phyloP scores from a whole-genome alignment of 2,888 invertebrate genomes.

The Aricia artaxerxes region DNA sequence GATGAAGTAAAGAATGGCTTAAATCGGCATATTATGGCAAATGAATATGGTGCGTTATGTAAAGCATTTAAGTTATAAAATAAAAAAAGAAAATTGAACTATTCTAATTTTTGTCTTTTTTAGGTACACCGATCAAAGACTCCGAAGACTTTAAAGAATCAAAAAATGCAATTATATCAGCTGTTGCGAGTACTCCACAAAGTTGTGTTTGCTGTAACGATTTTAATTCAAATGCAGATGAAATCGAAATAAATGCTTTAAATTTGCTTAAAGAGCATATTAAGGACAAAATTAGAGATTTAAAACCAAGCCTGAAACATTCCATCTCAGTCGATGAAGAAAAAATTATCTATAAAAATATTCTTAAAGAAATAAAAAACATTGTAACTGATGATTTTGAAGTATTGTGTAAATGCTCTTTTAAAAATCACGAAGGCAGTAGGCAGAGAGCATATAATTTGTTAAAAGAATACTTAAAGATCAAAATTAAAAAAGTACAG shows the following conservation, averaged over 20 bases:
- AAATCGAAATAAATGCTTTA: conserved; percentile 68
- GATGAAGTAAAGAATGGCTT: neutral
- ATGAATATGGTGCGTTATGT: neutral
- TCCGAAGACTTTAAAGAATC: neutral
- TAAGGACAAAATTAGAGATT: conserved; percentile 57
- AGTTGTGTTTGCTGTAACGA: conserved; percentile 59
- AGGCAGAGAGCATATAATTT: conserved; percentile 67
- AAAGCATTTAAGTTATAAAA: neutral
- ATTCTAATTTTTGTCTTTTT: neutral
- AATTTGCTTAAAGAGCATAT: conserved; percentile 64
- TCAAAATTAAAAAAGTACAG: conserved; percentile 64
- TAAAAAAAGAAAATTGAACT: neutral
- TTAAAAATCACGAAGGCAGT: conserved; percentile 50
- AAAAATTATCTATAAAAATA: conserved; percentile 54
- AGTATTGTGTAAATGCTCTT: conserved; percentile 54
- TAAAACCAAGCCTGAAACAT: conserved; percentile 51
- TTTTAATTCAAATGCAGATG: conserved; percentile 48
- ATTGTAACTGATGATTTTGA: conserved; percentile 57
- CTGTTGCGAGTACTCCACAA: neutral
- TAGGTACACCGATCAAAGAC: neutral
- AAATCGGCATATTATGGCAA: neutral
- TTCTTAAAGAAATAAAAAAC: conserved; percentile 60
- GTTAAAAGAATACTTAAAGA: conserved; percentile 69
- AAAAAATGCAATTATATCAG: conserved; percentile 24
- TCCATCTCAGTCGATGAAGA: conserved; percentile 55